Conservation (phyloP, 2,888 invertebrate species). For the Sylvicola fuscatus region DNA sequence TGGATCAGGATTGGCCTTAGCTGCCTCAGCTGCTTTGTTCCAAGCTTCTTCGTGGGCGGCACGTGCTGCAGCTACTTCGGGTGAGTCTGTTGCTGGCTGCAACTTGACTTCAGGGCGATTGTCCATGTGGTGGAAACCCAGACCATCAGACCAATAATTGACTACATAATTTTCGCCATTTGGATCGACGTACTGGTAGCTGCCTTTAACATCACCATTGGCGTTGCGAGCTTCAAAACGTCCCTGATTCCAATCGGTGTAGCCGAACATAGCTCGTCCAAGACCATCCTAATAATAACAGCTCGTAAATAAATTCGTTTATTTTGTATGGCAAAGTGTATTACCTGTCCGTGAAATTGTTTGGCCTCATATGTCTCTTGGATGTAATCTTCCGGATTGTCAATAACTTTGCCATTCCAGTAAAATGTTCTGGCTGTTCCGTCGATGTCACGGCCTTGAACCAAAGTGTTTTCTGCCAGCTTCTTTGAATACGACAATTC, state of each 20-base stretch:
- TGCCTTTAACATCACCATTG: slow-evolving; percentile 45
- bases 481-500: slow-evolving; percentile 32
- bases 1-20: slow-evolving; percentile 30
- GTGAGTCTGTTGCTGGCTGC: slow-evolving; percentile 42
- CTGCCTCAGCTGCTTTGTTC: slow-evolving; percentile 40
- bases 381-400: slow-evolving; percentile 41
- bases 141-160: slow-evolving; percentile 50
- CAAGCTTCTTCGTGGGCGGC: slow-evolving; percentile 45
- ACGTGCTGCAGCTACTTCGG: slow-evolving; percentile 46
- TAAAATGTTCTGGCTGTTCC: slow-evolving; percentile 18
- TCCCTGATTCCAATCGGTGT: slow-evolving; percentile 49
- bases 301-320: no score
- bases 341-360: slow-evolving; percentile 49
- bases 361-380: slow-evolving; percentile 50
- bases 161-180: slow-evolving; percentile 30
- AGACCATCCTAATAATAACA: slow-evolving; percentile 28
- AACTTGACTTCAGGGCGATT: slow-evolving; percentile 43
- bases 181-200: slow-evolving; percentile 45
- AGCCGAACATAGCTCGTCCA: slow-evolving; percentile 52
- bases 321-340: no score
- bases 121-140: slow-evolving; percentile 61
- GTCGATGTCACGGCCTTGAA: slow-evolving; percentile 19
- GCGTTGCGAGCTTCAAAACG: slow-evolving; percentile 48
- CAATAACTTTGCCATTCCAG: slow-evolving; percentile 34
- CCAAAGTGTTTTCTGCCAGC: slow-evolving; percentile 29